phyloP scores from a whole-genome alignment of 1,140 invertebrate genomes.

The Coboldia fuscipes region DNA sequence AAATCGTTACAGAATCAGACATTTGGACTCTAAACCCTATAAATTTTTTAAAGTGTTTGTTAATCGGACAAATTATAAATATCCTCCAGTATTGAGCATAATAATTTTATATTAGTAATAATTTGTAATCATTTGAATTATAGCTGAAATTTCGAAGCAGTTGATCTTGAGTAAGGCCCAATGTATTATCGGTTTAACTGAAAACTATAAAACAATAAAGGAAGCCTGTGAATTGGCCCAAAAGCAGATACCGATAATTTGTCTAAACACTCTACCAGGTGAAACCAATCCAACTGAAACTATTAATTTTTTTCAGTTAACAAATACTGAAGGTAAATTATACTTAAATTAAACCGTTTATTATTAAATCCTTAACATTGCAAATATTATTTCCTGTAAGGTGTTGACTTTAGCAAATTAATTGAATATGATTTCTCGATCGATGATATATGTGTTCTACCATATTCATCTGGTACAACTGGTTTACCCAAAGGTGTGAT shows the following conservation, averaged over 20 bases:
- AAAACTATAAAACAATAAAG: slow-evolving; percentile 23
- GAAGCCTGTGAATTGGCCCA: slow-evolving; percentile 22
- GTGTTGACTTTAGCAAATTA: slow-evolving; percentile 22
- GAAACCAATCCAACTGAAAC: slow-evolving; percentile 23
- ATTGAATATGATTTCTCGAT: slow-evolving; percentile 18
- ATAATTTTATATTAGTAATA: too few relatives aligned
- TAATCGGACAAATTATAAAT: too few relatives aligned
- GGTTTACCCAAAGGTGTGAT: slow-evolving; percentile 76
- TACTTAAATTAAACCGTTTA: not conserved
- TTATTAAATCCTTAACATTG: too few relatives aligned
- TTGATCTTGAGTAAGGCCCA: slow-evolving; percentile 38
- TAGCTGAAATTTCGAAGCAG: slow-evolving; percentile 58
- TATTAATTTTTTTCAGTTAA: slow-evolving; percentile 32
- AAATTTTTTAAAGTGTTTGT: too few relatives aligned
- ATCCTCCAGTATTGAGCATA: too few relatives aligned
- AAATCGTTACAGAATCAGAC: too few relatives aligned
- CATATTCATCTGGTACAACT: slow-evolving; percentile 69
- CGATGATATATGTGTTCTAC: slow-evolving; percentile 30
- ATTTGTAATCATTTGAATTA: too few relatives aligned
- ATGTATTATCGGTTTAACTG: slow-evolving; percentile 38
- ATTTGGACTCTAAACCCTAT: too few relatives aligned
- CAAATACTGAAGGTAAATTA: slow-evolving; percentile 16
- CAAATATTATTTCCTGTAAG: slow-evolving; percentile 8
- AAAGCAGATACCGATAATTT: slow-evolving; percentile 28
- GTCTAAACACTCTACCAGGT: slow-evolving; percentile 22